These are phyloP conservation scores for Coregonus sp. DNA, from an alignment of 2,797 vertebrate genomes.

Conservation along the genomic window DNA sequence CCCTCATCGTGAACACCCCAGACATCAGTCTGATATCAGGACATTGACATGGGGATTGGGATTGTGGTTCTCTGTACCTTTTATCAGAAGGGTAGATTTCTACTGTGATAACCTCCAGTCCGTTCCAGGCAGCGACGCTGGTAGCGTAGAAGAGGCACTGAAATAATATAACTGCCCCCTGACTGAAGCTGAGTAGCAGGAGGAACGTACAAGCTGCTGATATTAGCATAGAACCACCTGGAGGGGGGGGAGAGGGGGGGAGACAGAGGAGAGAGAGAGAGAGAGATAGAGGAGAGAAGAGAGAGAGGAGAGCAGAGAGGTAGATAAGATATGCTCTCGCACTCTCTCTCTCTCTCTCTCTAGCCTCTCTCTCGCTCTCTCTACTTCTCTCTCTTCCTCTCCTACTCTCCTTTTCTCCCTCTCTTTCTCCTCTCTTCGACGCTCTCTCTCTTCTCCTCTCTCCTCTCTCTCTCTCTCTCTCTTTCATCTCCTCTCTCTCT, in stretches of 20 bases:
- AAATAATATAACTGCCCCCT: conserved; percentile 92
- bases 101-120: conserved; percentile 92
- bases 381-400: no score
- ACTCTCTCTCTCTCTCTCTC: no score
- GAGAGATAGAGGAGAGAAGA: background rate
- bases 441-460: no score
- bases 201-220: conserved; percentile 93
- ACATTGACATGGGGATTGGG: background rate
- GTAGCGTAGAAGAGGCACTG: conserved; percentile 93
- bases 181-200: conserved; percentile 91
- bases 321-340: no score
- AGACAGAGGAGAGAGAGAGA: background rate
- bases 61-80: conserved; percentile 74
- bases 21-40: background rate
- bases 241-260: background rate
- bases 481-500: no score
- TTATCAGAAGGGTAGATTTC: conserved; percentile 94
- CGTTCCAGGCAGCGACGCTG: conserved; percentile 94
- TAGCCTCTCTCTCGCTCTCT: no score
- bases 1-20: background rate
- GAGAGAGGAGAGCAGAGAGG: no score
- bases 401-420: no score
- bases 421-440: no score
- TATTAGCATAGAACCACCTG: conserved; percentile 91
- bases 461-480: no score